Conservation (phyloP, 2,888 invertebrate genomes). For the Melinaea menophilus region DNA sequence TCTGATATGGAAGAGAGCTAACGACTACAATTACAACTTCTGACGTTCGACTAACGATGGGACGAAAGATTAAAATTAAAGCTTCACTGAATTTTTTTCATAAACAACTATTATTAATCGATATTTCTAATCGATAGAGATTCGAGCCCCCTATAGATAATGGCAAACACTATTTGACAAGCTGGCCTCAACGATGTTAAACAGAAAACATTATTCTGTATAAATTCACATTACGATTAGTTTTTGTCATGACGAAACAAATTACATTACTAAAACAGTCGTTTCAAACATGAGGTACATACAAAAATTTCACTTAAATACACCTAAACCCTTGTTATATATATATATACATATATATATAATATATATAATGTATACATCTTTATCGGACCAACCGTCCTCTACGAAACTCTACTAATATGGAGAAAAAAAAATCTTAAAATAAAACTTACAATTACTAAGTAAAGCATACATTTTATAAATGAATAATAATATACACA, state of each 20-base stretch:
- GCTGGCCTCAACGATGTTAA: constrained; percentile 10
- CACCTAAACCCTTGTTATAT: constrained; percentile 35
- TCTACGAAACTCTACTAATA: constrained; percentile 43
- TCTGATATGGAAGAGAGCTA: constrained; percentile 53
- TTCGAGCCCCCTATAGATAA: not conserved
- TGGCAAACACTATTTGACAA: constrained; percentile 16
- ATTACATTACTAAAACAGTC: constrained; percentile 57
- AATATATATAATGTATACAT: constrained; percentile 47
- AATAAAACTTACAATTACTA: constrained; percentile 55
- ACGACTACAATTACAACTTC: constrained; percentile 55
- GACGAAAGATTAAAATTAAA: constrained; percentile 65
- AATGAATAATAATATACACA: constrained; percentile 67
- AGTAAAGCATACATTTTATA: constrained; percentile 71
- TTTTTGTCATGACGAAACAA: constrained; percentile 27
- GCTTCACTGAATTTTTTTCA: constrained; percentile 42
- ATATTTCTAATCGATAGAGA: not conserved
- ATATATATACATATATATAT: constrained; percentile 15
- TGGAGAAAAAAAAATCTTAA: constrained; percentile 39
- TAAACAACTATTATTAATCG: constrained; percentile 18
- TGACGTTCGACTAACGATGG: constrained; percentile 61
- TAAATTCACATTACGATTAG: not conserved
- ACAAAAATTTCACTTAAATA: constrained; percentile 49
- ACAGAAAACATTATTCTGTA: not conserved
- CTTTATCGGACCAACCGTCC: constrained; percentile 47
- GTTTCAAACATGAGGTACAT: constrained; percentile 61